phyloP scores from a whole-genome alignment of 2,113 vertebrate genomes.

The Lutjanus erythropterus region DNA sequence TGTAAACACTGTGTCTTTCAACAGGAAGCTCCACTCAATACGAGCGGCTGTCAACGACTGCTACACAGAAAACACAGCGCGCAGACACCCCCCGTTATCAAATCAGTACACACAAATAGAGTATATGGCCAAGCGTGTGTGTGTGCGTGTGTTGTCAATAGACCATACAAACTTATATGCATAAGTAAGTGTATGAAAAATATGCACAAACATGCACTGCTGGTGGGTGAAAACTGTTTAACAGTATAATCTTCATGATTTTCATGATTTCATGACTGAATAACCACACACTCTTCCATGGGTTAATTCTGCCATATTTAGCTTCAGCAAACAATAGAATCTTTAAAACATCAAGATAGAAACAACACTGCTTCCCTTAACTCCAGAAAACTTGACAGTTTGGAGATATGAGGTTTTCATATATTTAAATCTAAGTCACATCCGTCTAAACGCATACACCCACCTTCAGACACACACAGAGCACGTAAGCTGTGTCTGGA shows the following conservation, averaged over 20 bases:
- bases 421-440: background rate
- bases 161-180: background rate
- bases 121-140: background rate
- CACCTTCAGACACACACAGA: background rate
- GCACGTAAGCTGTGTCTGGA: conserved; percentile 28
- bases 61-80: conserved; percentile 46
- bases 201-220: background rate
- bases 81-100: conserved; percentile 34
- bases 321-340: background rate
- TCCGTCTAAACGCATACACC: conserved; percentile 5
- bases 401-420: background rate
- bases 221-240: background rate
- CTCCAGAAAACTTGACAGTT: background rate
- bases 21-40: conserved; percentile 77
- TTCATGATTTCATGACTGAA: background rate
- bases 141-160: background rate
- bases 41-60: conserved; percentile 54
- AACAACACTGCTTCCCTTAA: background rate
- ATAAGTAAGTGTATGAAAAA: conserved; percentile 4
- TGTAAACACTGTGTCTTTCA: conserved; percentile 83
- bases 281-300: background rate
- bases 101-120: conserved; percentile 47
- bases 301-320: background rate
- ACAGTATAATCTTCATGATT: background rate
- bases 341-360: background rate